A percentile compares a stretch with the other conserved stretches of the same genome.
These are phyloP conservation scores for Bombus balteatus DNA, from an alignment of 1,140 invertebrate genomes.

Conservation along the genomic window DNA sequence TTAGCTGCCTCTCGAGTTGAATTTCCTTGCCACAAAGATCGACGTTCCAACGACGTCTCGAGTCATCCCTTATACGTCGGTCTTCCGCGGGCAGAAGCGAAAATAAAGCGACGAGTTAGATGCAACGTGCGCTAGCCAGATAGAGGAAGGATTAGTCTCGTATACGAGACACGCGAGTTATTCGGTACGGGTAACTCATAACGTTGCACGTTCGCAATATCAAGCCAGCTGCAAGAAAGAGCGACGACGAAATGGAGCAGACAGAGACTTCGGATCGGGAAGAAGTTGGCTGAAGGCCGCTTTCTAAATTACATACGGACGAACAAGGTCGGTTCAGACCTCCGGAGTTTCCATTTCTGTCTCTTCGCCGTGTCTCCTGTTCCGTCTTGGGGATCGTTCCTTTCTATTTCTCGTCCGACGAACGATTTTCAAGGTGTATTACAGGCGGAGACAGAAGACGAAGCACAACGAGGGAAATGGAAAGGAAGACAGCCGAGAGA, in stretches of 20 bases:
- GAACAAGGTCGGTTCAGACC: conserved; percentile 25
- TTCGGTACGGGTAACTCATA: conserved; percentile 31
- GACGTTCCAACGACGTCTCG: background rate
- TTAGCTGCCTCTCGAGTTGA: background rate
- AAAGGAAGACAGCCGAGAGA: background rate
- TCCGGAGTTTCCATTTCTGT: background rate
- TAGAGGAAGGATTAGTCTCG: too few species aligned
- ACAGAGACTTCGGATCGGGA: conserved; percentile 25
- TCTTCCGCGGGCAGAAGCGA: background rate
- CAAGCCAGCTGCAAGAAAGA: background rate
- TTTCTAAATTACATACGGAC: conserved; percentile 49
- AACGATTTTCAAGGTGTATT: conserved; percentile 35
- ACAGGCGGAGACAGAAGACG: background rate
- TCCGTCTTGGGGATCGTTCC: conserved; percentile 1
- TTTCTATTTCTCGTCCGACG: conserved; percentile 38
- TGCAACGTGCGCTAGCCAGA: background rate
- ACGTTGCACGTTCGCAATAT: conserved; percentile 31
- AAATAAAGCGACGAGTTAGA: background rate
- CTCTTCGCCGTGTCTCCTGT: background rate
- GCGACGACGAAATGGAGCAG: conserved; percentile 17
- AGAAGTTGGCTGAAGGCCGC: conserved; percentile 12
- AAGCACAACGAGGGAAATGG: background rate
- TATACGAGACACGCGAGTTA: background rate
- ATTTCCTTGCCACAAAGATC: background rate
- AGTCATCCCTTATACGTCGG: background rate